Percentiles rank a stretch among this genome's conserved stretches.
These are phyloP conservation scores for Taxidea taxus DNA, from an alignment of 2,113 vertebrate species.

Conservation along the genomic window DNA sequence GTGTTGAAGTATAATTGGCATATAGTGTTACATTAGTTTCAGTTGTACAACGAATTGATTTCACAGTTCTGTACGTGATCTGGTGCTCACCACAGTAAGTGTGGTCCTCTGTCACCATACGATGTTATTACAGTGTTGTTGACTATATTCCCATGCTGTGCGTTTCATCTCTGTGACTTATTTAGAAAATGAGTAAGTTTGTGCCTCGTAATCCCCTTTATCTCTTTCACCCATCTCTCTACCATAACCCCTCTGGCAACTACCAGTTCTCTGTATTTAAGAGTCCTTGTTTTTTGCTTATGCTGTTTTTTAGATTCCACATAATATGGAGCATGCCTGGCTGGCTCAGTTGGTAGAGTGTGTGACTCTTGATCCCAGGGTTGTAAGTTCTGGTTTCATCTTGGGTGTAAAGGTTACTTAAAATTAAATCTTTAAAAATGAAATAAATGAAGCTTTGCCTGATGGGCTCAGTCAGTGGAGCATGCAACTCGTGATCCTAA, in stretches of 20 bases:
- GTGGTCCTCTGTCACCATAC: background rate
- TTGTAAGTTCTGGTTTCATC: background rate
- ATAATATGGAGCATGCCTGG: background rate
- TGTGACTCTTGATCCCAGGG: background rate
- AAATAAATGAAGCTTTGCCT: background rate
- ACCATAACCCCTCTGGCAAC: background rate
- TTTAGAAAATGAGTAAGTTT: background rate
- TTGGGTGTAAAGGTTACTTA: background rate
- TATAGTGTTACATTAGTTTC: background rate
- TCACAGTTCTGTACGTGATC: background rate
- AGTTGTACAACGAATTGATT: background rate
- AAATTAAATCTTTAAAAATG: background rate
- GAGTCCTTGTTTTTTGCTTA: background rate
- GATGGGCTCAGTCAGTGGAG: background rate
- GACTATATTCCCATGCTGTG: background rate
- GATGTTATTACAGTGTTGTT: background rate
- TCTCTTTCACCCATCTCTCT: background rate
- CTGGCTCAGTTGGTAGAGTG: background rate
- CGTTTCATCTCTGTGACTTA: background rate
- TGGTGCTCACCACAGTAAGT: background rate
- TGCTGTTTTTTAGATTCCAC: background rate
- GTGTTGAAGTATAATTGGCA: background rate
- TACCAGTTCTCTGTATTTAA: background rate
- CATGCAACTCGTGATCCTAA: background rate
- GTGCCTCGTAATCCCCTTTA: background rate